phyloP scores from a whole-genome alignment of 2,797 vertebrate genomes.

The Loris lydekkerianus region DNA sequence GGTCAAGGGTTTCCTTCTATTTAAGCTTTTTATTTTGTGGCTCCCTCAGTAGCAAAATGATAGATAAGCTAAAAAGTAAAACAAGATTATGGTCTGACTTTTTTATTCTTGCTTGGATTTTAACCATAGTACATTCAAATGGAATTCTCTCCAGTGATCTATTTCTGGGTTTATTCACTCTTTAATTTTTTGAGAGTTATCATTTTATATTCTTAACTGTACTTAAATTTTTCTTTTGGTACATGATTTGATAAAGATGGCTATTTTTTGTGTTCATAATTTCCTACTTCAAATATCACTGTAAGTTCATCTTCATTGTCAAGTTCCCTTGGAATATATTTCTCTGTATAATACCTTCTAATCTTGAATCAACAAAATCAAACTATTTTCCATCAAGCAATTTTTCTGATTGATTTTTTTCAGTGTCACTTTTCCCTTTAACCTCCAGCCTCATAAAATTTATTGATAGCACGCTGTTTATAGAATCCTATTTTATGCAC shows the following conservation, averaged over 20 bases:
- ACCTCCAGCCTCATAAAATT: constrained; percentile 1
- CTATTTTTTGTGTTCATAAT: not conserved
- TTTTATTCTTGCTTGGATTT: not conserved
- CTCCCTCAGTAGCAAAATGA: not conserved
- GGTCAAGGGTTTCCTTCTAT: constrained; percentile 11
- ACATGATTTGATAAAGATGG: constrained; percentile 47
- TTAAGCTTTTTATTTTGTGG: constrained; percentile 13
- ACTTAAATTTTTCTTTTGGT: not conserved
- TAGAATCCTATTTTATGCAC: constrained; percentile 30
- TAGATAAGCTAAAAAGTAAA: not conserved
- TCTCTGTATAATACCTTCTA: not conserved
- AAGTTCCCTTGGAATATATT: not conserved
- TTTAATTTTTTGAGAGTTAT: not conserved
- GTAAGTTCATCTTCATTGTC: not conserved
- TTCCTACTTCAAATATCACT: not conserved
- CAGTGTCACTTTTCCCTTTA: constrained; percentile 1
- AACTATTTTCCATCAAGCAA: not conserved
- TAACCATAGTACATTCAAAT: not conserved
- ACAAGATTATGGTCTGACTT: not conserved
- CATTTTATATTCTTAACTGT: not conserved
- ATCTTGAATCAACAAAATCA: not conserved
- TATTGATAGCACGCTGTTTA: not conserved
- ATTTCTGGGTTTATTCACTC: not conserved
- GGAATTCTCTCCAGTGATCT: not conserved
- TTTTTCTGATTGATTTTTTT: not conserved